Conservation (phyloP, 2,888 invertebrate species). For the Cryptophagus acutangulus region DNA sequence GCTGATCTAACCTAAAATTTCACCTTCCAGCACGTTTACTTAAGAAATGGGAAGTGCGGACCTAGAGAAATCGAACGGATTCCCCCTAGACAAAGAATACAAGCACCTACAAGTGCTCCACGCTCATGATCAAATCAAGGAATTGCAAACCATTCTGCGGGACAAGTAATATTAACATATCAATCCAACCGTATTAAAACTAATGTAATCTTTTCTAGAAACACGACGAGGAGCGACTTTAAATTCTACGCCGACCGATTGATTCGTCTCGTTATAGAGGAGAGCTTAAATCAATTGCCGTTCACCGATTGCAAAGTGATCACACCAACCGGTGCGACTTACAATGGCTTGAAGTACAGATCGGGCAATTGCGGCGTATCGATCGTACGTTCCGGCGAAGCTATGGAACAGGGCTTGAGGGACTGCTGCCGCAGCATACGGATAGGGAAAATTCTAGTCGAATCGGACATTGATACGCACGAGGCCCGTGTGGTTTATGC, state of each 20-base stretch:
- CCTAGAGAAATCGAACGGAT: conserved; percentile 27
- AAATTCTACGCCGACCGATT: conserved; percentile 98
- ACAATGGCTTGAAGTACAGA: conserved; percentile 90
- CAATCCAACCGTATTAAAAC: conserved; percentile 1
- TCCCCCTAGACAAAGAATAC: conserved; percentile 49
- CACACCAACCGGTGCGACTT: conserved; percentile 88
- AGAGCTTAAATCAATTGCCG: conserved; percentile 94
- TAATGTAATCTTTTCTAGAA: conserved; percentile 53
- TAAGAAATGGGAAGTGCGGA: conserved; percentile 46
- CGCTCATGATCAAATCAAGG: conserved; percentile 73
- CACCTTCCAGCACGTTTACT: conserved; percentile 5
- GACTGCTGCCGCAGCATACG: conserved; percentile 98
- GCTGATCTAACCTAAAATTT: conserved; percentile 18
- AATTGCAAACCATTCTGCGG: conserved; percentile 79
- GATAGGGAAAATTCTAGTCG: conserved; percentile 96
- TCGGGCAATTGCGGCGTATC: conserved; percentile 86
- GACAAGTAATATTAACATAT: conserved; percentile 64
- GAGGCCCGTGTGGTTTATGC: conserved; percentile 96
- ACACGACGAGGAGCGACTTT: conserved; percentile 90
- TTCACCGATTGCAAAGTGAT: conserved; percentile 85
- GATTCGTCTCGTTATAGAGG: conserved; percentile 95
- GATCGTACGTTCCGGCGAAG: conserved; percentile 78
- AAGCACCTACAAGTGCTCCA: conserved; percentile 68
- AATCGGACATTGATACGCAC: conserved; percentile 93
- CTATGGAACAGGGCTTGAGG: conserved; percentile 63